Evolutionary conservation across 2,797 vertebrate genomes (phyloP).

Genomic region (Chlorospingus semifuscus): DNA sequence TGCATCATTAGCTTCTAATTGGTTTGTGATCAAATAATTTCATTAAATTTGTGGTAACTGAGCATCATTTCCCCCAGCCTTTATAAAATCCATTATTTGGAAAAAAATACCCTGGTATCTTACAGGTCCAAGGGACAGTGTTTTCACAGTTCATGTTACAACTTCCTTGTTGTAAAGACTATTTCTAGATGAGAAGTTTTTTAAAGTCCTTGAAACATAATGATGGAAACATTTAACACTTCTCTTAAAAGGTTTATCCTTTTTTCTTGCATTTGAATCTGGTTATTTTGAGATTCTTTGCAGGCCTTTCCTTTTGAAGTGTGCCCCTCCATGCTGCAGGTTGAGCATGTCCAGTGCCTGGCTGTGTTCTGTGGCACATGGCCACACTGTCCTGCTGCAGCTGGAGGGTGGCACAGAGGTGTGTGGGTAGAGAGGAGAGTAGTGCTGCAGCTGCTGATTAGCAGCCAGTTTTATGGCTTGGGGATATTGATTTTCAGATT

Average conservation of each 20-base stretch:
- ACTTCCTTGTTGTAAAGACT: background rate
- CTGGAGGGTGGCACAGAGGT: background rate
- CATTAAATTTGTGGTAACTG: background rate
- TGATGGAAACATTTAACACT: background rate
- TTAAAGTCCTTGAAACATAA: background rate
- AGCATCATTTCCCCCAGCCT: background rate
- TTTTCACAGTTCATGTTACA: background rate
- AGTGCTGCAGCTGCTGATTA: background rate
- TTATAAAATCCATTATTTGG: background rate
- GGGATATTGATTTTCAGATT: background rate
- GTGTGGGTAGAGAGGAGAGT: background rate
- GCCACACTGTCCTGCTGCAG: fast-evolving
- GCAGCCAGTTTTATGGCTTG: background rate
- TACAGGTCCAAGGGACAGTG: background rate
- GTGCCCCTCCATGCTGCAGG: background rate
- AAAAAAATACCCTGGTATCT: background rate
- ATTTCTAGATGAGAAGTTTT: background rate
- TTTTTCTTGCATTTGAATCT: background rate
- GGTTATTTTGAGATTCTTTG: background rate
- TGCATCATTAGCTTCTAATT: background rate
- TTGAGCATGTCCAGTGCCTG: background rate
- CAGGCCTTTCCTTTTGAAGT: background rate
- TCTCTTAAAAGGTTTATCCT: background rate
- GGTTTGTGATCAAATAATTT: background rate
- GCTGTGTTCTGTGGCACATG: background rate